Percentiles rank a stretch among this genome's conserved stretches.
These are phyloP conservation scores for Prionailurus viverrinus DNA, from an alignment of 2,113 vertebrate genomes.

Conservation along the genomic window DNA sequence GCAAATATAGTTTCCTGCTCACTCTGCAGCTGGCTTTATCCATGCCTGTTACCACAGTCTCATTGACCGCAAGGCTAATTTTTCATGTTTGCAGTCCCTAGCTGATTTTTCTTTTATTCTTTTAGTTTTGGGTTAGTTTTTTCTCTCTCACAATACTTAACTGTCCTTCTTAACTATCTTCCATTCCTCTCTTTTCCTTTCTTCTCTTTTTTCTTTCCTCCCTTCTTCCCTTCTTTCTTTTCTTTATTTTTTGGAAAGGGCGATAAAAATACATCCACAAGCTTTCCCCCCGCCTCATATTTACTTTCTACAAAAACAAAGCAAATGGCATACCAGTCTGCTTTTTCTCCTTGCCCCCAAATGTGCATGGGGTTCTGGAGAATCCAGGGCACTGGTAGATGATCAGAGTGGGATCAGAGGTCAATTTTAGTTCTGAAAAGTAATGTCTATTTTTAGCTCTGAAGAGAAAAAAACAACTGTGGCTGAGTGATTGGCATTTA, in stretches of 20 bases:
- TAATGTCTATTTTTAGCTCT: background rate
- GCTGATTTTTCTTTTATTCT: background rate
- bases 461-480: background rate
- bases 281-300: background rate
- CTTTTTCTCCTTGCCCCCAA: background rate
- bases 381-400: background rate
- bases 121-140: background rate
- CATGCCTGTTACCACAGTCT: background rate
- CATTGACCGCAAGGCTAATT: background rate
- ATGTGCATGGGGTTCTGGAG: background rate
- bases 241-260: background rate
- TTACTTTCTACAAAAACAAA: background rate
- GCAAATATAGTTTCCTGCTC: background rate
- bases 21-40: background rate
- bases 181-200: background rate
- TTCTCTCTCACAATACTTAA: background rate
- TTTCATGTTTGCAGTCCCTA: background rate
- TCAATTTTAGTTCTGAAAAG: background rate
- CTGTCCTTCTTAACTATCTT: background rate
- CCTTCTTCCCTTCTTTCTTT: background rate
- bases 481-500: background rate
- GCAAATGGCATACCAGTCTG: background rate
- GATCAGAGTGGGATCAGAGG: background rate
- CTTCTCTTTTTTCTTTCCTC: background rate
- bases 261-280: background rate